Percentiles rank a stretch among this genome's conserved stretches.
Conservation (phyloP, 2,888 invertebrate species). For the Dugesia japonica region DNA sequence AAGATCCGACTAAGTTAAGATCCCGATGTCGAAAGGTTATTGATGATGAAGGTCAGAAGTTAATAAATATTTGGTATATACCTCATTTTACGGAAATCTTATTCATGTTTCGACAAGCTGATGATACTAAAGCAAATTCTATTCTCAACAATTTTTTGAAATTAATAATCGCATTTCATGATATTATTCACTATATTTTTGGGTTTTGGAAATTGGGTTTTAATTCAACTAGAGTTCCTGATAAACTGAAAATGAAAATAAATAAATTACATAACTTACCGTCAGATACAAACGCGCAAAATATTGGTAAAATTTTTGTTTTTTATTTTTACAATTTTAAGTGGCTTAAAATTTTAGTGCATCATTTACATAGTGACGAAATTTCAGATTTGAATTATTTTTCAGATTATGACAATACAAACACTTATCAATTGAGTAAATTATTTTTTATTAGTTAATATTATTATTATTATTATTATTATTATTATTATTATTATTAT, state of each 20-base stretch:
- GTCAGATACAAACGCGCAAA: not conserved
- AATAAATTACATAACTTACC: not conserved
- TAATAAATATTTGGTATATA: conserved; percentile 47
- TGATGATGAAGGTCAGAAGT: conserved; percentile 41
- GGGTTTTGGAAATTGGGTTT: conserved; percentile 44
- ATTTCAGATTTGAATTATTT: not conserved
- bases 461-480: too few relatives aligned
- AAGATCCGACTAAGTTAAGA: conserved; percentile 42
- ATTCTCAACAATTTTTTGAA: conserved; percentile 39
- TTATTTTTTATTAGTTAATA: not conserved
- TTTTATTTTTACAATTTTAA: too few relatives aligned
- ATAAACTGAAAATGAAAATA: not conserved
- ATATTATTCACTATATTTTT: conserved; percentile 45
- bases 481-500: too few relatives aligned
- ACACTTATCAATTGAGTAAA: not conserved
- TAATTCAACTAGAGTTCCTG: conserved; percentile 34
- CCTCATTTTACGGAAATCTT: conserved; percentile 45
- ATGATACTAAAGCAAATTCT: conserved; percentile 39
- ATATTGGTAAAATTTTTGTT: not conserved
- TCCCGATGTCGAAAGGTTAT: conserved; percentile 42
- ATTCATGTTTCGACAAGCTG: conserved; percentile 42
- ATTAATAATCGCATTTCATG: conserved; percentile 43
- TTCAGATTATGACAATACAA: not conserved
- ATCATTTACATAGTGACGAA: not conserved
- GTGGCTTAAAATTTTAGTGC: too few relatives aligned